Conservation (phyloP, 2,888 invertebrate species). For the Hedya salicella region DNA sequence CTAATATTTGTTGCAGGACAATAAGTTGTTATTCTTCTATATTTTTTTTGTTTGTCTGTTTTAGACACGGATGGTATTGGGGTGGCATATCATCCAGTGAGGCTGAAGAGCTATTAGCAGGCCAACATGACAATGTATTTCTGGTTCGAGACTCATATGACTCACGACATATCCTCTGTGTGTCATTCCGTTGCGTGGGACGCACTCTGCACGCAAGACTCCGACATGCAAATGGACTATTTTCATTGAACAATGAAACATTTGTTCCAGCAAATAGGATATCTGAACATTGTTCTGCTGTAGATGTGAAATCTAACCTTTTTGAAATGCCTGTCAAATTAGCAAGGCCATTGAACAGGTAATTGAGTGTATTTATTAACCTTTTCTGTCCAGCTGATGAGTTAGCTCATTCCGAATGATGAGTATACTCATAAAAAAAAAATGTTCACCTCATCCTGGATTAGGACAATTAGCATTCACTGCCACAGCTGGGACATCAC, state of each 20-base stretch:
- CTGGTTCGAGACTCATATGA: slow-evolving; percentile 90
- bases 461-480: no score
- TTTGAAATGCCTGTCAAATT: slow-evolving; percentile 82
- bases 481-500: no score
- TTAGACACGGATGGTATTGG: slow-evolving; percentile 90
- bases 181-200: slow-evolving; percentile 89
- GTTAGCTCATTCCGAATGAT: no score
- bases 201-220: slow-evolving; percentile 89
- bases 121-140: slow-evolving; percentile 90
- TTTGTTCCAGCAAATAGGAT: slow-evolving; percentile 81
- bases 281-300: slow-evolving; percentile 80
- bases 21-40: no score
- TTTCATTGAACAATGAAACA: slow-evolving; percentile 85
- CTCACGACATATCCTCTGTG: slow-evolving; percentile 87
- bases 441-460: no score
- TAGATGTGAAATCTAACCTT: slow-evolving; percentile 76
- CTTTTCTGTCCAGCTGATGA: no score
- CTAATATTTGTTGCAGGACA: no score
- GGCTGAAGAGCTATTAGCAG: slow-evolving; percentile 88
- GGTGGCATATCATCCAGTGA: slow-evolving; percentile 89
- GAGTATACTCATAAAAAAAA: no score
- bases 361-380: slow-evolving; percentile 39
- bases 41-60: slow-evolving; percentile 43
- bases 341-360: slow-evolving; percentile 80
- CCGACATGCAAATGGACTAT: slow-evolving; percentile 89